Evolutionary conservation across 2,113 vertebrate species (phyloP).

Genomic region (Climacteris rufus): DNA sequence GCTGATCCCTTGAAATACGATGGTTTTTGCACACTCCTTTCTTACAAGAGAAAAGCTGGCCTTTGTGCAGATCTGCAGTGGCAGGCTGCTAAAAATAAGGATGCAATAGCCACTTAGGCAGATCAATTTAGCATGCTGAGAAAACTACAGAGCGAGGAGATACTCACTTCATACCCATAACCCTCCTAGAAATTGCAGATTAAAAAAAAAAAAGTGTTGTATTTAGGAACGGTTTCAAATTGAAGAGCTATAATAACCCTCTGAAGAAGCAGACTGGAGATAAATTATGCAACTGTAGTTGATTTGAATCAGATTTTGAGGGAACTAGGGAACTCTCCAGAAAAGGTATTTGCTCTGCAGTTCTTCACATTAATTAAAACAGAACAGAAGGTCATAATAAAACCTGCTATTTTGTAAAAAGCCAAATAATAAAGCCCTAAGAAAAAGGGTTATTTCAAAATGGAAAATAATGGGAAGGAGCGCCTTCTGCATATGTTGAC

Average conservation of each 20-base stretch:
- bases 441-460: neutral
- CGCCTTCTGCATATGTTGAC: neutral
- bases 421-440: neutral
- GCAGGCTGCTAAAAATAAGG: slow-evolving; percentile 35
- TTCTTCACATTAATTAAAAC: slow-evolving; percentile 9
- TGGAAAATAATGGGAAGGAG: neutral
- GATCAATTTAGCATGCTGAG: neutral
- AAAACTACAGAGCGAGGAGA: neutral
- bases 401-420: neutral
- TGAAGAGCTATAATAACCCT: slow-evolving; percentile 1
- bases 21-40: neutral
- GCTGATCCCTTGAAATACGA: neutral
- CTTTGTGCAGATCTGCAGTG: neutral
- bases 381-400: neutral
- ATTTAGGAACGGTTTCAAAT: slow-evolving; percentile 27
- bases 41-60: neutral
- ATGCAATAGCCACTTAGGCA: neutral
- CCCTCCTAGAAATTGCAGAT: neutral
- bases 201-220: neutral
- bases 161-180: neutral
- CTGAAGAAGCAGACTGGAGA: neutral
- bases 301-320: slow-evolving; percentile 32
- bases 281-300: slow-evolving; percentile 48
- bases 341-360: slow-evolving; percentile 38
- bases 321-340: neutral